Base-by-base conservation (phyloP, 2,113 vertebrate genomes). In the Toxotes jaculatrix region DNA sequence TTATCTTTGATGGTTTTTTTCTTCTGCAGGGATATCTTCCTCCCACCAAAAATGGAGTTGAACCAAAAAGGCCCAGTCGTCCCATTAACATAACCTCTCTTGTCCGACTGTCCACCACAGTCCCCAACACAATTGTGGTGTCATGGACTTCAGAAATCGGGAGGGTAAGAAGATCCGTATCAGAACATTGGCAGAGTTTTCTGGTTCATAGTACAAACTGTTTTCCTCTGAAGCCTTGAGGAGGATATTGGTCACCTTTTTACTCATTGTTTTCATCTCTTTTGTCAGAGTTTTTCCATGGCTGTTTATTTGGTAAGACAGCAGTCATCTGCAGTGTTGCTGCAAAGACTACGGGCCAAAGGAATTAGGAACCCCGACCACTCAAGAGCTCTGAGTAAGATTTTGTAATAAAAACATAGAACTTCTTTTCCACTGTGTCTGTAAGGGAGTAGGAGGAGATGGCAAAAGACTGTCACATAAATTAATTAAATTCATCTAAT, bases 41-140 rank as follows among this genome's bases (percentile, higher is more conserved):
- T 92, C 98, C 98, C 90, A 99, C 98, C 95, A 99, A 99, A 97
- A 99, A 99, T 69, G 98, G 98, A 89, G 98, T 99, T 62, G 98
- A 99, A 97, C 98, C 98, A 96, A 99, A 99, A 96, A 96, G 98
- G 94, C 98, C 98, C 68, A 99, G 98, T 95, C 95, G 98, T 92
- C 97, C 98, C 86, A 98, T 99, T 91, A 99, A 99, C 90, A 98
- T 99, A 93, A 99, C 98, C 81, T 99, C 98, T 90, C 96, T 99
- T 61, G 97, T 99, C 45, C 96, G 98, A 43, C 88, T 99, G 67
- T 99, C 98, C 75, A 99, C 98, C 68, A 99, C 98, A 42, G 97
- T 98, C 73, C 98, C 98, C 87, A 99, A 99, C 95, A 98, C 98
- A 74, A 99, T 99, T 70, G 96, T 99, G 16, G 98, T 98, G 63